These are phyloP conservation scores for Plemyria rubiginata DNA, from an alignment of 2,888 invertebrate genomes.

Conservation along the genomic window DNA sequence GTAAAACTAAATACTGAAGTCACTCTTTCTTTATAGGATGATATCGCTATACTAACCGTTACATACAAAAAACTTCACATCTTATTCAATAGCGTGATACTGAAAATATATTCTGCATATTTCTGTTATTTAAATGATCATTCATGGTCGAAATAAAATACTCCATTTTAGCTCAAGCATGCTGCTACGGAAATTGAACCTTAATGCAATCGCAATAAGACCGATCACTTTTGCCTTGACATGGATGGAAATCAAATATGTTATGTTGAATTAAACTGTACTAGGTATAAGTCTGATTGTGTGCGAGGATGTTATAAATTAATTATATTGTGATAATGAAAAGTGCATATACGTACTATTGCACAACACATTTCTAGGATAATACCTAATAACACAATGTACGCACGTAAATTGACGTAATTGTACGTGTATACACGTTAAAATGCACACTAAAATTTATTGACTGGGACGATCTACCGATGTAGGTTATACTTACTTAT, in stretches of 20 bases:
- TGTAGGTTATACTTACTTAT: no score
- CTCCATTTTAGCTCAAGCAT: neutral
- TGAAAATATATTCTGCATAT: neutral
- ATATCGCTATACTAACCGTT: neutral
- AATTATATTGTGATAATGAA: neutral
- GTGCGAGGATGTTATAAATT: neutral
- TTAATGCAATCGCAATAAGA: neutral
- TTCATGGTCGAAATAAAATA: neutral
- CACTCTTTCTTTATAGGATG: neutral
- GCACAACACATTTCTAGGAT: no score
- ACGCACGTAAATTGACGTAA: no score
- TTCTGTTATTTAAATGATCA: neutral
- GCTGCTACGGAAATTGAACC: neutral
- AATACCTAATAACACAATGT: no score
- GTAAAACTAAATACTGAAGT: neutral
- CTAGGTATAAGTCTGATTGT: neutral
- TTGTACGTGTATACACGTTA: no score
- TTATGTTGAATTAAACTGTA: neutral
- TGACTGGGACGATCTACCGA: no score
- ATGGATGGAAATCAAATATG: neutral
- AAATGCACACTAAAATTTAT: no score
- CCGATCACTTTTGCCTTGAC: constrained; percentile 3
- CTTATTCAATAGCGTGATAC: constrained; percentile 4
- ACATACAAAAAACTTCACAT: neutral
- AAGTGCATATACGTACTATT: no score